Conservation (phyloP, 2,797 vertebrate genomes). For the Pempheris klunzingeri region DNA sequence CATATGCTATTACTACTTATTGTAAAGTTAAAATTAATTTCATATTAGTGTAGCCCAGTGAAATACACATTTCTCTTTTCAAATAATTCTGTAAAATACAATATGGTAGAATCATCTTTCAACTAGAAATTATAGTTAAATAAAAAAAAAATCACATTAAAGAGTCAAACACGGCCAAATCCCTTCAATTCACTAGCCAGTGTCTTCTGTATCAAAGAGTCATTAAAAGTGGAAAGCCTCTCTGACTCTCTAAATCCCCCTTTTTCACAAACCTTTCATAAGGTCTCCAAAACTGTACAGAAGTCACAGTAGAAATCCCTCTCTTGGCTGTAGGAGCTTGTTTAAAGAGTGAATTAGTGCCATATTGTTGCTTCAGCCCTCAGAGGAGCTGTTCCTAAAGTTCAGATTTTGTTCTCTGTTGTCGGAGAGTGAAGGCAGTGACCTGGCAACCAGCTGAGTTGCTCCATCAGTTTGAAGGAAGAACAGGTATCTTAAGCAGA, state of each 20-base stretch:
- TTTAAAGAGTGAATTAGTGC: constrained; percentile 36
- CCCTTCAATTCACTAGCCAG: not conserved
- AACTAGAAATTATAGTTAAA: not conserved
- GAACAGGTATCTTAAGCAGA: constrained; percentile 44
- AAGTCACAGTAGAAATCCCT: constrained; percentile 30
- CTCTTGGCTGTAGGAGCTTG: constrained; percentile 17
- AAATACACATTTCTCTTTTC: not conserved
- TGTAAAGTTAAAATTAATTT: not conserved
- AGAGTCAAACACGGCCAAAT: not conserved
- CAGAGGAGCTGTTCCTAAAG: constrained; percentile 28
- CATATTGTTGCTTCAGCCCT: constrained; percentile 43
- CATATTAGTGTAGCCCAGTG: not conserved
- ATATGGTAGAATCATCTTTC: not conserved
- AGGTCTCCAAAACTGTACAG: constrained; percentile 6
- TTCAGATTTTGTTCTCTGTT: constrained; percentile 36
- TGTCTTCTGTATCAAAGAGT: constrained; percentile 7
- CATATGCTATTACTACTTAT: not conserved
- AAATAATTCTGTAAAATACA: not conserved
- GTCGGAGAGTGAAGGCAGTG: constrained; percentile 20
- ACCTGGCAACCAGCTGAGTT: constrained; percentile 31
- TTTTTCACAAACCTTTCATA: constrained; percentile 15
- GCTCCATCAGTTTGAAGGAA: constrained; percentile 24
- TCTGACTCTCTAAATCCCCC: constrained; percentile 5
- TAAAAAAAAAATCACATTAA: not conserved
- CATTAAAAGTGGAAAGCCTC: constrained; percentile 9